Base-by-base conservation (phyloP, 2,888 invertebrate species). In the Psylliodes chrysocephalus region DNA sequence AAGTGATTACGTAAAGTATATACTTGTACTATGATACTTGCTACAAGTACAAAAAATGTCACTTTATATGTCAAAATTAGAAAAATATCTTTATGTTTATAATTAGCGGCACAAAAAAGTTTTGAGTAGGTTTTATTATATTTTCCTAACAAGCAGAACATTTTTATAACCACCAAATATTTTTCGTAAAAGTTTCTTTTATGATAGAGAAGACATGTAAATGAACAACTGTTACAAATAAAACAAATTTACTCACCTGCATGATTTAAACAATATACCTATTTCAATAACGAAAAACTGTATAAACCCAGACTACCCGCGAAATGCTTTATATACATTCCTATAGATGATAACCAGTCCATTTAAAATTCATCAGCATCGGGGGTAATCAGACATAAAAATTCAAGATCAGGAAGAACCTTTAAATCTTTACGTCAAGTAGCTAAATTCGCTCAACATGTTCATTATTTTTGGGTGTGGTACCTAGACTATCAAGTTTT, bases 251-350 rank as follows among this genome's bases (percentile, higher is more conserved):
- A 60, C 68, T 71, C 59, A 72, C 72, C 65, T 72, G 63, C 72
- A 72, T 72, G n/a, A n/a, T n/a, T n/a, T 54, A 52, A 51, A 35
- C 19, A n/a, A 47, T 68, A 66, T 71, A 73, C 73, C 73, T 73
- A 68, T 69, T 71, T 73, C 73, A 67, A 65, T 30, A 42, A 64
- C 68, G 73, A 73, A 73, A 73, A 73, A 73, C 73, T 73, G 73
- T 73, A 73, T 70, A n/a, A n/a, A n/a, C n/a, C n/a, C n/a, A n/a
- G n/a, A 57, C 46, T 59, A n/a, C n/a, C 33, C n/a, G 47, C 47
- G 17, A 17, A 18, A 33, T 28, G 55, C 64, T 71, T 63, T 71
- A 71, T 71, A 71, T 59, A 35, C 18, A 46, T 35, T 15, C 51
- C 40, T 42, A 49, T n/a, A n/a, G n/a, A n/a, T n/a, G n/a, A n/a